These are phyloP conservation scores for Bothrops jararaca DNA, from an alignment of 2,113 vertebrate genomes.

Conservation along the genomic window DNA sequence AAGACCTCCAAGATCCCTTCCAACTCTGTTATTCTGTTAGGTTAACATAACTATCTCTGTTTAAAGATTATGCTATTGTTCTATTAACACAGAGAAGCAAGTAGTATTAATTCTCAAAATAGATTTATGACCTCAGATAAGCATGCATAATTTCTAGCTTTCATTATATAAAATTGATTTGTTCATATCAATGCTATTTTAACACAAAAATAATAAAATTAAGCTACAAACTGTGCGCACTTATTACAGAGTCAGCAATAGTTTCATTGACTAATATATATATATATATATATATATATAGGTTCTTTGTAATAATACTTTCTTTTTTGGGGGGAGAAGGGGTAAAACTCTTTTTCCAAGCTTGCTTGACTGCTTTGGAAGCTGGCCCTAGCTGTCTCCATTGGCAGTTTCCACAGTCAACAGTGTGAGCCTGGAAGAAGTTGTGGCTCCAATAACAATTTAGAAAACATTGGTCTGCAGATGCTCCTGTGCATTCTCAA, in stretches of 20 bases:
- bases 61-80: slow-evolving; percentile 44
- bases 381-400: neutral
- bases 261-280: neutral
- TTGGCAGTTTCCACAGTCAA: neutral
- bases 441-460: neutral
- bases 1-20: too few relatives aligned
- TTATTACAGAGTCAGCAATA: neutral
- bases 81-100: slow-evolving; percentile 30
- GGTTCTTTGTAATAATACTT: neutral
- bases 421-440: neutral
- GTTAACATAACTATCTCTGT: slow-evolving; percentile 39
- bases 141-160: neutral
- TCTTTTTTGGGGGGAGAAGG: neutral
- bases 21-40: too few relatives aligned
- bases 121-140: slow-evolving; percentile 24
- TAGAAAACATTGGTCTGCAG: neutral
- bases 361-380: neutral
- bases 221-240: neutral
- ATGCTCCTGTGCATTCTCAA: neutral
- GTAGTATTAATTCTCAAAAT: slow-evolving; percentile 41
- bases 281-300: too few relatives aligned
- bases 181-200: neutral
- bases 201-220: neutral
- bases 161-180: neutral
- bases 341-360: neutral